Base-by-base conservation (phyloP, 2,888 invertebrate genomes). In the Pantelozetes paolii region DNA sequence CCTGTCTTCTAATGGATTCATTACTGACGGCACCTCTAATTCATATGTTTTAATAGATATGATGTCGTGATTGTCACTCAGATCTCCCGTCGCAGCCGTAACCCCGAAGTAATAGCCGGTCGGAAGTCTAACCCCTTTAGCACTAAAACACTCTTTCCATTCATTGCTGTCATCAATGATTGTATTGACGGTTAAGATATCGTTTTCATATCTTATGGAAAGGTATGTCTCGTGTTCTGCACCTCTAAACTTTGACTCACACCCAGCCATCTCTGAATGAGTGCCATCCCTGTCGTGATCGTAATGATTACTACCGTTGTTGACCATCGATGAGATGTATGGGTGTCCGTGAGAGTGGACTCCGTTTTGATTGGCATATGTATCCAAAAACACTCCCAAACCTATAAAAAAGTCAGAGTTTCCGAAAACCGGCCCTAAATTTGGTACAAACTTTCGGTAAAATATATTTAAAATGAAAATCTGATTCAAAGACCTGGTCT, bases 251-350 rank as follows among this genome's bases (percentile, higher is more conserved):
- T 94, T 93, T 11, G 93, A 92, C 83, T 97, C 95, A 84, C 99
- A 99, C 32, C 99, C 99, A 20, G 95, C 90, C 18, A 99, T 83
- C 83, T 97, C 94, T 0, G 98, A 98, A 82, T 96, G 96, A 0
- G 98, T 98, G 67, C 99, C 99, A 84, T 99, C 99, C 62, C 92
- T 85, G 82, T 99, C 99, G 83, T 99, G 99, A 83, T 99, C 99
- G 83, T 99, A 99, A 81, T 90, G 90, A 76, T 94, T 85, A 1
- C 90, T 86, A 20, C 99, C 99, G 84, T 99, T 98, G 83, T 94
- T 97, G 2, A 99, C 87, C 97, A 98, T 99, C 2, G 93, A 95
- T 73, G 97, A 97, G 79, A 99, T 89, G 83, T 93, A 99, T 0
- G 99, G 99, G 86, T 99, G 98, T 81, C 93, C 92, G 83, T 98